These are phyloP conservation scores for Bemisia tabaci DNA, from an alignment of 1,140 invertebrate species.

Conservation along the genomic window DNA sequence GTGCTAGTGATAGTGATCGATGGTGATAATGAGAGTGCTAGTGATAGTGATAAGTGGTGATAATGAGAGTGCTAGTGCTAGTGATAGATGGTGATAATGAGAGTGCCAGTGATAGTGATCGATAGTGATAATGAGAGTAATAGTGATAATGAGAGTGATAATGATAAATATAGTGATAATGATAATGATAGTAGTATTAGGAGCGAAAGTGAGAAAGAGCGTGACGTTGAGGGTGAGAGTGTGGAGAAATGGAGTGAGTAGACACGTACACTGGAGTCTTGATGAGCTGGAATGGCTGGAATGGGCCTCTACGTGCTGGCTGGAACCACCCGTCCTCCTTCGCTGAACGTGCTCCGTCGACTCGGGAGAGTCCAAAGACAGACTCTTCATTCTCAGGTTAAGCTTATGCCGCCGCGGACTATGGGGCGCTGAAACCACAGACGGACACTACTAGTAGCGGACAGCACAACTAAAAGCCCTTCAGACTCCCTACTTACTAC, in stretches of 20 bases:
- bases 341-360: constrained; percentile 71
- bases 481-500: no score
- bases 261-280: constrained; percentile 33
- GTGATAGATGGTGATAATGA: not conserved
- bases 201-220: not conserved
- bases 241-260: not conserved
- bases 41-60: not conserved
- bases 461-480: no score
- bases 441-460: no score
- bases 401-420: constrained; percentile 88
- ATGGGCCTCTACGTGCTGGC: constrained; percentile 14
- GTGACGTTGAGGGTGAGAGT: not conserved
- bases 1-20: not conserved
- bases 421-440: constrained; percentile 82
- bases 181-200: not conserved
- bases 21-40: not conserved
- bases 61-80: not conserved
- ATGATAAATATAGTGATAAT: not conserved
- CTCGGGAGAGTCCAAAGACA: constrained; percentile 90
- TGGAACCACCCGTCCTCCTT: constrained; percentile 47
- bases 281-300: constrained; percentile 34
- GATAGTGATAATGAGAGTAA: not conserved
- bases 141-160: not conserved
- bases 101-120: no score
- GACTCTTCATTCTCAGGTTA: constrained; percentile 93